phyloP scores from a whole-genome alignment of 2,888 invertebrate genomes.

The Coenonympha arcania region DNA sequence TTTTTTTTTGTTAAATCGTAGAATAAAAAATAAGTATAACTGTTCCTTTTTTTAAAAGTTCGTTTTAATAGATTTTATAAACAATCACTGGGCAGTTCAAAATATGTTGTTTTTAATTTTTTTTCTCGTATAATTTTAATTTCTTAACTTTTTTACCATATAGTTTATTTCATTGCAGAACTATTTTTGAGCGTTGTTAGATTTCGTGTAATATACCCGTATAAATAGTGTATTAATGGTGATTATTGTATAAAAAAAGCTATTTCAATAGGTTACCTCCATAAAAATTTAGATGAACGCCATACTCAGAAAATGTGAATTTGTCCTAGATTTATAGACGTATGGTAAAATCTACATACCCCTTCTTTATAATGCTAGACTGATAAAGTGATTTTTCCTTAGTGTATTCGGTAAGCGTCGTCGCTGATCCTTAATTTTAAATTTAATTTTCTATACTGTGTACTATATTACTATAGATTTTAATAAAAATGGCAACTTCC shows the following conservation, averaged over 20 bases:
- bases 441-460: slow-evolving; percentile 43
- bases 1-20: slow-evolving; percentile 51
- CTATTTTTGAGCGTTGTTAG: slow-evolving; percentile 41
- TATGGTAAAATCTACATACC: slow-evolving; percentile 40
- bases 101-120: too few relatives aligned
- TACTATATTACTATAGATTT: slow-evolving; percentile 50
- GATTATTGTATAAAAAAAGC: slow-evolving; percentile 53
- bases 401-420: slow-evolving; percentile 33
- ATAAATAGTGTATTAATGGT: slow-evolving; percentile 52
- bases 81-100: slow-evolving; percentile 54
- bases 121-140: slow-evolving; percentile 7
- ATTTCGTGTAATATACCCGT: slow-evolving; percentile 56
- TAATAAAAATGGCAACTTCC: slow-evolving; percentile 49
- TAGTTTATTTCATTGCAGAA: slow-evolving; percentile 10
- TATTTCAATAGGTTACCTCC: slow-evolving; percentile 55
- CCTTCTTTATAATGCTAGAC: slow-evolving; percentile 52
- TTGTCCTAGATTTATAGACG: slow-evolving; percentile 52
- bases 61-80: slow-evolving; percentile 29
- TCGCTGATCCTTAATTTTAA: slow-evolving; percentile 41
- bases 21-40: slow-evolving; percentile 37
- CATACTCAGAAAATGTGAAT: slow-evolving; percentile 67
- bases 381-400: slow-evolving; percentile 39
- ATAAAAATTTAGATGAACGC: slow-evolving; percentile 57
- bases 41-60: slow-evolving; percentile 46
- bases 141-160: slow-evolving; percentile 19